A percentile compares a stretch with the other conserved stretches of the same genome.
These are phyloP conservation scores for Urocynchramus pylzowi DNA, from an alignment of 2,113 vertebrate species.

Conservation along the genomic window DNA sequence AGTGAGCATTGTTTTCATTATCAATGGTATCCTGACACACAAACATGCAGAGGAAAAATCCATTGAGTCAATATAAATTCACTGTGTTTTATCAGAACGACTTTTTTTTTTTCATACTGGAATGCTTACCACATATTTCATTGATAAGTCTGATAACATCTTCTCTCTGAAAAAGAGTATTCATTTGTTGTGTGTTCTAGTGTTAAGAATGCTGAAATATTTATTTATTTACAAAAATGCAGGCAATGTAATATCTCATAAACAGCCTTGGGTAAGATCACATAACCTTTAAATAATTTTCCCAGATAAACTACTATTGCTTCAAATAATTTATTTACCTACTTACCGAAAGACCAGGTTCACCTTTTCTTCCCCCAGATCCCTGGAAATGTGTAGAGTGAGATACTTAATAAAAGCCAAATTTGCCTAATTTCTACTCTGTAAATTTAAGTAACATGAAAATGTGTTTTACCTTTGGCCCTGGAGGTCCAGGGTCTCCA, in stretches of 20 bases:
- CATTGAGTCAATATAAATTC: neutral
- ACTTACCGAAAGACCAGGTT: conserved; percentile 82
- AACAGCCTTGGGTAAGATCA: neutral
- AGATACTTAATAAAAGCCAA: neutral
- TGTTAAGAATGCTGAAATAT: neutral
- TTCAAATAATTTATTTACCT: neutral
- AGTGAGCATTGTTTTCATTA: neutral
- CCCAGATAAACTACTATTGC: neutral
- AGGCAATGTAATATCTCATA: neutral
- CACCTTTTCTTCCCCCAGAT: conserved; percentile 78
- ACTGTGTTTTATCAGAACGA: neutral
- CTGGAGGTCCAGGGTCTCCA: conserved; percentile 77
- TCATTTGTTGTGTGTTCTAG: neutral
- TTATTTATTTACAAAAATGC: neutral
- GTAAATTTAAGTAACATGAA: neutral
- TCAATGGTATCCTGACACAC: neutral
- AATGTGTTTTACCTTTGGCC: conserved; percentile 70
- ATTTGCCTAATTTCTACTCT: neutral
- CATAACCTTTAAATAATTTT: neutral
- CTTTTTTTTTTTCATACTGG: neutral
- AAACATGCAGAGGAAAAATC: neutral
- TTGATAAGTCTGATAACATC: conserved; percentile 84
- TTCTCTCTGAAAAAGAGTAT: conserved; percentile 76
- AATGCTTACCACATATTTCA: conserved; percentile 85
- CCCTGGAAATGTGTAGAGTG: conserved; percentile 69